Percentiles rank a stretch among this genome's conserved stretches.
Conservation (phyloP, 2,113 vertebrate genomes). For the Dermatemys mawii region DNA sequence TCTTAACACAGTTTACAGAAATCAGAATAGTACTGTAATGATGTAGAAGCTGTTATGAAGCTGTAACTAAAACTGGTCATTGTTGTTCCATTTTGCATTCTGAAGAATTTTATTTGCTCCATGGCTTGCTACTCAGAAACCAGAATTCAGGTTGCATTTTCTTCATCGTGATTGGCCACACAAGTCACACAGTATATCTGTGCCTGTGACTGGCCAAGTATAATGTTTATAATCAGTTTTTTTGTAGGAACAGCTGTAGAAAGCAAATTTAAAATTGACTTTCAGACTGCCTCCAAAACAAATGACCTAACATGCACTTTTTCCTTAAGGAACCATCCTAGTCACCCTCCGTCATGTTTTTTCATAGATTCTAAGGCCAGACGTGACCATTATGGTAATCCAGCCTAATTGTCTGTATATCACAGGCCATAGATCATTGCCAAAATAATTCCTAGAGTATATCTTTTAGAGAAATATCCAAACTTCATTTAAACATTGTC, state of each 20-base stretch:
- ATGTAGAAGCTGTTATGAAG: neutral
- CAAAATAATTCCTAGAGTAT: neutral
- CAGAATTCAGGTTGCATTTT: rapidly evolving
- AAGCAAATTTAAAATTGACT: neutral
- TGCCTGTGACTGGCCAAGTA: neutral
- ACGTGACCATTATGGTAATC: neutral
- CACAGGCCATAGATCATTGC: neutral
- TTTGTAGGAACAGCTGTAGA: neutral
- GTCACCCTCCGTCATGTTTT: neutral
- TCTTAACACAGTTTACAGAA: neutral
- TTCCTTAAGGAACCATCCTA: rapidly evolving
- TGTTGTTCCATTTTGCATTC: rapidly evolving
- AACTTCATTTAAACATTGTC: neutral
- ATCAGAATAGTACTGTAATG: rapidly evolving
- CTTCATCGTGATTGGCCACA: rapidly evolving
- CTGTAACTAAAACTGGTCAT: rapidly evolving
- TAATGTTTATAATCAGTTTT: neutral
- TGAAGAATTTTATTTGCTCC: neutral
- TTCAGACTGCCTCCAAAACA: neutral
- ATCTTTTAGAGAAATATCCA: neutral
- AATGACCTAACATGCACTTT: rapidly evolving
- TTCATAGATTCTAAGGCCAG: neutral
- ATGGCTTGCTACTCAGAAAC: neutral
- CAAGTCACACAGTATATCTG: rapidly evolving
- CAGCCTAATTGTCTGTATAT: neutral